A percentile compares a stretch with the other conserved stretches of the same genome.
phyloP scores from a whole-genome alignment of 2,113 vertebrate genomes.

The Antechinus flavipes region DNA sequence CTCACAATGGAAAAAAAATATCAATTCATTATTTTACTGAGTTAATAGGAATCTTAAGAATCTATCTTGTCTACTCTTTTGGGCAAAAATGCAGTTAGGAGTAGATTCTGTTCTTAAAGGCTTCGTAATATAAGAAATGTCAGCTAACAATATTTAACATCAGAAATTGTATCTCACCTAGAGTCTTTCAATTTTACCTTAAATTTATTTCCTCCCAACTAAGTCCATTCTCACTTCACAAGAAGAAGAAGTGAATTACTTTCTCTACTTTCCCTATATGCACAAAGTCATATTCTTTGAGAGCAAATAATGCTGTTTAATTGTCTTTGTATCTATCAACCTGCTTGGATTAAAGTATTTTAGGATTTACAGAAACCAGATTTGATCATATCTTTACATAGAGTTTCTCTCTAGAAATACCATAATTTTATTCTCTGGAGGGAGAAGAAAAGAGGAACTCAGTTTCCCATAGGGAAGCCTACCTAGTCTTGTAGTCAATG shows the following conservation, averaged over 20 bases:
- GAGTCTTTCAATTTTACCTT: neutral
- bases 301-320: neutral
- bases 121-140: conserved; percentile 17
- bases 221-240: neutral
- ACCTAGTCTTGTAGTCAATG: neutral
- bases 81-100: conserved; percentile 20
- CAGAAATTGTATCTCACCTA: neutral
- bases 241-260: neutral
- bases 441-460: neutral
- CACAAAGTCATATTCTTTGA: neutral
- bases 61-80: conserved; percentile 17
- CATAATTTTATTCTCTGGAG: neutral
- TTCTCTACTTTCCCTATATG: neutral
- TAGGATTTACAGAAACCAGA: neutral
- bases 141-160: neutral
- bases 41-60: conserved; percentile 21
- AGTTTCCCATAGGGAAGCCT: neutral
- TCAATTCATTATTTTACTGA: conserved; percentile 38
- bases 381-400: neutral
- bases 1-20: conserved; percentile 23
- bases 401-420: neutral
- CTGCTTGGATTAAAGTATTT: neutral
- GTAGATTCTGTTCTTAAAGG: neutral
- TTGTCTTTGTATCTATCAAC: neutral
- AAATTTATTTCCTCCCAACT: neutral